Percentiles rank a stretch among this genome's conserved stretches.
These are phyloP conservation scores for Drosophila teissieri DNA, from an alignment of 1,140 invertebrate genomes.

Conservation along the genomic window DNA sequence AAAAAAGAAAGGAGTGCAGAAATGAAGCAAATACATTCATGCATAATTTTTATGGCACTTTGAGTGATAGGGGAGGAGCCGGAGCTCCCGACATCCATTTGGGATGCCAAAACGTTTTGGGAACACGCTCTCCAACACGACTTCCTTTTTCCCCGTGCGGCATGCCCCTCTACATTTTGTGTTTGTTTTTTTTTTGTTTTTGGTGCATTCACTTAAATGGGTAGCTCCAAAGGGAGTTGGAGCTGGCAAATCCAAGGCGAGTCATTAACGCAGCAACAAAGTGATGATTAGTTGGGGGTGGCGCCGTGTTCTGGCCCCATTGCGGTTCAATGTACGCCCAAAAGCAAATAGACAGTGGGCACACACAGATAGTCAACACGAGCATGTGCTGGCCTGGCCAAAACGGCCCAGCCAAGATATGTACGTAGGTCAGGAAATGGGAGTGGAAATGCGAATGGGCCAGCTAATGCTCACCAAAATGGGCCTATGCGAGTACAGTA, in stretches of 20 bases:
- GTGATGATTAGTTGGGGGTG: slow-evolving; percentile 70
- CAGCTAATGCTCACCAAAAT: slow-evolving; percentile 44
- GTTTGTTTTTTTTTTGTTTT: neutral
- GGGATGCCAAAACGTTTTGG: slow-evolving; percentile 80
- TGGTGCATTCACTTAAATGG: slow-evolving; percentile 59
- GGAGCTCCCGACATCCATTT: slow-evolving; percentile 55
- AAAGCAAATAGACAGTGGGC: slow-evolving; percentile 65
- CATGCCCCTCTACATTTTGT: neutral
- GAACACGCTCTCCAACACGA: slow-evolving; percentile 49
- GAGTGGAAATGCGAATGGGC: neutral
- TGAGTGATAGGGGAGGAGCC: slow-evolving; percentile 44
- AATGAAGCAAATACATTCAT: slow-evolving; percentile 79
- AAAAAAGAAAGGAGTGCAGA: slow-evolving; percentile 32
- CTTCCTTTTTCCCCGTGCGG: neutral
- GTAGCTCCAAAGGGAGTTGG: slow-evolving; percentile 26
- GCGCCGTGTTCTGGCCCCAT: slow-evolving; percentile 3
- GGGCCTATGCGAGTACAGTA: slow-evolving; percentile 20
- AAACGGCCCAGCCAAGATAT: slow-evolving; percentile 40
- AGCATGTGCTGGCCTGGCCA: slow-evolving; percentile 17
- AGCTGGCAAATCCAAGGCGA: slow-evolving; percentile 42
- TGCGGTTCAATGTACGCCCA: slow-evolving; percentile 76
- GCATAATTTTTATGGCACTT: slow-evolving; percentile 79
- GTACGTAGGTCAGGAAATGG: slow-evolving; percentile 57
- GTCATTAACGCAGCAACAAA: slow-evolving; percentile 76
- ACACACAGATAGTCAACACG: slow-evolving; percentile 25